Evolutionary conservation across 2,797 vertebrate genomes (phyloP).

Genomic region (Sternarchorhynchus goeldii): DNA sequence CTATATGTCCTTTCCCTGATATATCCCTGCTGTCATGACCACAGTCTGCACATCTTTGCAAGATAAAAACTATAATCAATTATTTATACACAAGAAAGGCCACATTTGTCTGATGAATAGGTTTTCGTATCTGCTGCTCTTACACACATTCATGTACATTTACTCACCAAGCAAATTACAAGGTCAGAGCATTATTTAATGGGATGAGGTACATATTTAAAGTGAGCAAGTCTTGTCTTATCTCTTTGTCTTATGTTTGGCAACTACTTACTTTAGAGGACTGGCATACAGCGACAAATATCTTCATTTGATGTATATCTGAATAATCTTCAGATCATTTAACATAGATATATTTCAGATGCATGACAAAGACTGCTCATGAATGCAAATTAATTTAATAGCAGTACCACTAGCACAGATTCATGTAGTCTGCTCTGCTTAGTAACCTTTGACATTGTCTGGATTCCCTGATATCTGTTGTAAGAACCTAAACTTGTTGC

Average conservation of each 20-base stretch:
- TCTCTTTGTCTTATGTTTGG: not conserved
- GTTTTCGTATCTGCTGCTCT: not conserved
- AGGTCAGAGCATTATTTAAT: constrained; percentile 10
- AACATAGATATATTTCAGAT: not conserved
- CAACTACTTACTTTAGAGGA: not conserved
- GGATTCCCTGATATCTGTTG: not conserved
- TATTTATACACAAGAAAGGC: constrained; percentile 12
- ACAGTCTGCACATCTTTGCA: constrained; percentile 22
- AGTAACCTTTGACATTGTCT: not conserved
- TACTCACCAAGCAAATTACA: constrained; percentile 7
- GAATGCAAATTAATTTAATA: not conserved
- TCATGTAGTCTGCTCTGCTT: not conserved
- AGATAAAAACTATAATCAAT: constrained; percentile 34
- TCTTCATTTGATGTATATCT: not conserved
- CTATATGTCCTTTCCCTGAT: not conserved
- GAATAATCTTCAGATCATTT: not conserved
- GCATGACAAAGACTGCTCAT: not conserved
- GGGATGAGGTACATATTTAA: constrained; percentile 5
- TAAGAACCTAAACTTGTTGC: not conserved
- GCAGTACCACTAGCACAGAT: not conserved
- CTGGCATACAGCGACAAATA: not conserved
- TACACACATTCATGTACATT: not conserved
- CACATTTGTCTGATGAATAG: constrained; percentile 27
- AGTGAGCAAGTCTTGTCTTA: not conserved
- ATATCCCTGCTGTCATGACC: constrained; percentile 43